These are phyloP conservation scores for Tetrao urogallus DNA, from an alignment of 2,113 vertebrate species.

Conservation along the genomic window DNA sequence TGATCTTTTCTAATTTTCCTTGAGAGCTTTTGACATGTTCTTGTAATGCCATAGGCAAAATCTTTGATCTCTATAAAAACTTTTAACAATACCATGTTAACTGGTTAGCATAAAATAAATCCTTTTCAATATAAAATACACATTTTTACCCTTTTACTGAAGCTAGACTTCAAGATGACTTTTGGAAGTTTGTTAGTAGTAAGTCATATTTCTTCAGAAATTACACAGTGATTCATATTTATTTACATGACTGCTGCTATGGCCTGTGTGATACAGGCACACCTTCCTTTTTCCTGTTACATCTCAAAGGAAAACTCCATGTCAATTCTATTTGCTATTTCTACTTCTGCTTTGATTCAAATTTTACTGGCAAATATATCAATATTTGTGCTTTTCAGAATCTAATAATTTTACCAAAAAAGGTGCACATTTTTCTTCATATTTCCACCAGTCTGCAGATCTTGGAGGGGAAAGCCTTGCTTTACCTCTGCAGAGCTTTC, in stretches of 20 bases:
- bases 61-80: conserved; percentile 21
- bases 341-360: background rate
- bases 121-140: background rate
- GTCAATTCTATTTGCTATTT: background rate
- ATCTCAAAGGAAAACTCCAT: background rate
- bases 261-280: background rate
- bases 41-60: conserved; percentile 12
- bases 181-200: background rate
- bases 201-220: background rate
- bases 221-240: background rate
- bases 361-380: background rate
- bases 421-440: background rate
- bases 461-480: background rate
- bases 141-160: background rate
- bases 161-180: background rate
- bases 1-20: background rate
- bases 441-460: background rate
- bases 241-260: background rate
- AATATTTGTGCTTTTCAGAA: background rate
- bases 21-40: conserved; percentile 1
- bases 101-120: background rate
- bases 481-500: background rate
- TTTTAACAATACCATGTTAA: conserved; percentile 2
- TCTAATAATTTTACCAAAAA: background rate
- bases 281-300: background rate